Conservation (phyloP, 2,888 invertebrate genomes). For the Scaptomyza caliginosa region DNA sequence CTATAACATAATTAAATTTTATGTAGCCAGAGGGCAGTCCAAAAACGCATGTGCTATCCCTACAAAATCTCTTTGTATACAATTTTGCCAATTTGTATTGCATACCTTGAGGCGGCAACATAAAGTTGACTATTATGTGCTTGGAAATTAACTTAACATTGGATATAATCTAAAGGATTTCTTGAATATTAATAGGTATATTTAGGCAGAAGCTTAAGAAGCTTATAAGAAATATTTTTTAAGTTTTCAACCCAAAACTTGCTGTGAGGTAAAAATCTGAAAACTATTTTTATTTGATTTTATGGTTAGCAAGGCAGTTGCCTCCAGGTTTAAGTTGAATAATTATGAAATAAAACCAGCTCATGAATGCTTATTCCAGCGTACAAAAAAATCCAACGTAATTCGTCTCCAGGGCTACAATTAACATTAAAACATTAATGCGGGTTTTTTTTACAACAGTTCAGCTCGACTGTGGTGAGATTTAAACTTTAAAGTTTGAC, state of each 20-base stretch:
- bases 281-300: neutral
- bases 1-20: constrained; percentile 74
- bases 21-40: constrained; percentile 46
- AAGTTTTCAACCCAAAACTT: neutral
- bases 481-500: too few relatives aligned
- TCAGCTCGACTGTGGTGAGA: neutral
- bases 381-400: too few relatives aligned
- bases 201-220: neutral
- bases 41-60: constrained; percentile 32
- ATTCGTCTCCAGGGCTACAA: neutral
- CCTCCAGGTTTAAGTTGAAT: neutral
- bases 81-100: constrained; percentile 30
- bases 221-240: too few relatives aligned
- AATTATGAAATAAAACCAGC: neutral
- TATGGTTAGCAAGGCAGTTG: neutral
- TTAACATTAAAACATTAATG: neutral
- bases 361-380: too few relatives aligned
- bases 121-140: neutral
- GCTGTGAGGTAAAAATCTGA: too few relatives aligned
- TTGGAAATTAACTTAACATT: neutral
- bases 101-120: constrained; percentile 8
- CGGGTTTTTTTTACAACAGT: too few relatives aligned
- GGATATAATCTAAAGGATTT: constrained; percentile 2
- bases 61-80: constrained; percentile 34
- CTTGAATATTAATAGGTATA: neutral